A percentile compares a stretch with the other conserved stretches of the same genome.
phyloP scores from a whole-genome alignment of 2,113 vertebrate species.

The Lipophrys pholis region DNA sequence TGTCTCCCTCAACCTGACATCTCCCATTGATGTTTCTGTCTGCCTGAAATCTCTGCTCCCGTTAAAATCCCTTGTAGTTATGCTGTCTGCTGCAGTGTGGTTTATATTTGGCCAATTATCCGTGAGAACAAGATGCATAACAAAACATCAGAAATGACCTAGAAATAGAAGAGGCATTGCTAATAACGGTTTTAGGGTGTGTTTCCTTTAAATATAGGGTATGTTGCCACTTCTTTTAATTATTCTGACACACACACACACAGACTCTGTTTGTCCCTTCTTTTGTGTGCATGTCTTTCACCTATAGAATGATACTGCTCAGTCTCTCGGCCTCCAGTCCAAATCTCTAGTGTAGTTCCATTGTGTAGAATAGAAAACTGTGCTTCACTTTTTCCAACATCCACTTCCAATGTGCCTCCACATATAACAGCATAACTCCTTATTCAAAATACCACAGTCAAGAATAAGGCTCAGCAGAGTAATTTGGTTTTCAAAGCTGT shows the following conservation, averaged over 20 bases:
- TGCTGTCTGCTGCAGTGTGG: conserved; percentile 4
- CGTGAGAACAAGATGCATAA: conserved; percentile 24
- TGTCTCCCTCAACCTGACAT: conserved; percentile 35
- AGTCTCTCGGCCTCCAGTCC: conserved; percentile 28
- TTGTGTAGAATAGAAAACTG: conserved; percentile 31
- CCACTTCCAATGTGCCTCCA: conserved; percentile 28
- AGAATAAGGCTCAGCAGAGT: conserved; percentile 13
- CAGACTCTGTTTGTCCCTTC: conserved; percentile 1
- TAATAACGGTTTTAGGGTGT: conserved; percentile 7
- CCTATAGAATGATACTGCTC: conserved; percentile 37
- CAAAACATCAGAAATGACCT: conserved; percentile 44
- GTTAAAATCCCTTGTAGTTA: conserved; percentile 18
- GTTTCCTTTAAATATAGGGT: conserved; percentile 34
- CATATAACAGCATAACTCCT: conserved; percentile 5
- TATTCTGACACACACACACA: conserved; percentile 18
- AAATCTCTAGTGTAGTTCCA: conserved; percentile 47
- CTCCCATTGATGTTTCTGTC: conserved; percentile 19
- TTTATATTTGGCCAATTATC: conserved; percentile 56
- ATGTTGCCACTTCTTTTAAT: background rate
- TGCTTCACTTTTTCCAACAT: conserved; percentile 39
- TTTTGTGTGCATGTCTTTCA: conserved; percentile 21
- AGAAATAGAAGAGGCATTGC: conserved; percentile 40
- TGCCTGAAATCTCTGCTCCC: conserved; percentile 15
- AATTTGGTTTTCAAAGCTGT: conserved; percentile 42
- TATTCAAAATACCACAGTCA: conserved; percentile 18